Evolutionary conservation across 2,113 vertebrate genomes (phyloP), one percentile per base, ranked within the genome.

Genomic region (Periophthalmus modestus): DNA sequence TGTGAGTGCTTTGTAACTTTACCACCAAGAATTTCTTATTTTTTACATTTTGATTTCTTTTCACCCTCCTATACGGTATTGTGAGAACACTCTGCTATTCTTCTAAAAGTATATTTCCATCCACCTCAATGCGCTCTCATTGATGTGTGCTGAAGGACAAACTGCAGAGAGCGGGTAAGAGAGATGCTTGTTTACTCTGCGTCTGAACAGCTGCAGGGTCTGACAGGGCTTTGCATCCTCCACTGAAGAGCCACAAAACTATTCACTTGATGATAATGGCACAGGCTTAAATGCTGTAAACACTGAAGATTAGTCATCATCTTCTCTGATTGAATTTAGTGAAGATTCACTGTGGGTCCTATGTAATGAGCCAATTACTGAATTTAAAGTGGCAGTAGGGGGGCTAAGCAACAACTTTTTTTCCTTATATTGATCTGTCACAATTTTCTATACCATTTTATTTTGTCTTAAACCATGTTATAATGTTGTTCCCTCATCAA

Each of bases 201-300:
- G 24, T 34, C 24, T 34, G 59, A 62, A 34, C 59, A 62, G 59
- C 59, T 62, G 59, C 59, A 34, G 28, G 59, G 59, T 34, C 23
- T 58, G 55, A 54, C 55, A 58, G 55, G 24, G 59, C 59, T 62
- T 14, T 62, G 28, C 59, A 16, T 62, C 28, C 59, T 16, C 28
- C 28, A 33, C 15, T 18, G 28, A 62, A 34, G 59, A 33, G 59
- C 23, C 23, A 14, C 21, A 18, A 62, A 62, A 62, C 59, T 18
- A 62, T 62, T 62, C 33, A 62, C 28, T 34, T 62, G 59, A 62
- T 62, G 59, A 62, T 33, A 33, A 34, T 62, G 16, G 14, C 59
- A 28, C 14, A 16, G 59, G 14, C 59, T 34, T 62, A 34, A 62
- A 33, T 18, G 28, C 15, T 18, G 59, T 34, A 33, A 33, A 62